These are phyloP conservation scores for Dryadula phaetusa DNA, from an alignment of 2,888 invertebrate species.

Conservation along the genomic window DNA sequence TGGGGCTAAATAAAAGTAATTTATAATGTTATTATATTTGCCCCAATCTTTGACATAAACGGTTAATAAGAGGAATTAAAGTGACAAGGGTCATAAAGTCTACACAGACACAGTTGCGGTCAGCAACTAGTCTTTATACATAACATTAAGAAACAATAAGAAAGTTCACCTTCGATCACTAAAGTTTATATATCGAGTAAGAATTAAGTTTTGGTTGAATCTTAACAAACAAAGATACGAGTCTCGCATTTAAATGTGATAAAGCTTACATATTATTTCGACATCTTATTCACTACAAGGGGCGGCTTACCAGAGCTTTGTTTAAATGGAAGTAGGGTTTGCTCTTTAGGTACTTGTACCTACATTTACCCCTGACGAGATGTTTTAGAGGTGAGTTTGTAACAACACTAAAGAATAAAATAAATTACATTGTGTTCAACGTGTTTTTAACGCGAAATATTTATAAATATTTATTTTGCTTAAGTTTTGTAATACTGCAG, in stretches of 20 bases:
- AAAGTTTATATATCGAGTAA: slow-evolving; percentile 6
- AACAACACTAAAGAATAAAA: not conserved
- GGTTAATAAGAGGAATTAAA: no score
- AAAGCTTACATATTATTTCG: slow-evolving; percentile 39
- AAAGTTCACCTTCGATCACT: slow-evolving; percentile 19
- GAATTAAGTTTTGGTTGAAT: slow-evolving; percentile 8
- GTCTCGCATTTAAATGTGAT: slow-evolving; percentile 33
- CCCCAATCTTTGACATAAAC: no score
- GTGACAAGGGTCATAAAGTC: no score
- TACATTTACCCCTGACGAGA: slow-evolving; percentile 12
- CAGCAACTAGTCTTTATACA: no score
- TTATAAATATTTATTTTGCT: no score
- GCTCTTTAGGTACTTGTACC: slow-evolving; percentile 27
- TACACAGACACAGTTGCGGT: no score
- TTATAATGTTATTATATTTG: no score
- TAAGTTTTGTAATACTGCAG: no score
- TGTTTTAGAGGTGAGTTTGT: slow-evolving; percentile 7
- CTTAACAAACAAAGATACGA: slow-evolving; percentile 9
- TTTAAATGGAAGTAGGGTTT: slow-evolving; percentile 37
- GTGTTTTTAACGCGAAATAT: not conserved
- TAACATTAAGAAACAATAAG: slow-evolving; percentile 5
- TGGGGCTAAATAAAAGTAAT: no score
- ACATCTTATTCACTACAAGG: slow-evolving; percentile 40
- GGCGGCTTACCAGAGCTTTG: slow-evolving; percentile 35
- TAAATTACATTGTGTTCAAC: not conserved